Conservation (phyloP, 2,113 vertebrate genomes). For the Syngnathoides biaculeatus region DNA sequence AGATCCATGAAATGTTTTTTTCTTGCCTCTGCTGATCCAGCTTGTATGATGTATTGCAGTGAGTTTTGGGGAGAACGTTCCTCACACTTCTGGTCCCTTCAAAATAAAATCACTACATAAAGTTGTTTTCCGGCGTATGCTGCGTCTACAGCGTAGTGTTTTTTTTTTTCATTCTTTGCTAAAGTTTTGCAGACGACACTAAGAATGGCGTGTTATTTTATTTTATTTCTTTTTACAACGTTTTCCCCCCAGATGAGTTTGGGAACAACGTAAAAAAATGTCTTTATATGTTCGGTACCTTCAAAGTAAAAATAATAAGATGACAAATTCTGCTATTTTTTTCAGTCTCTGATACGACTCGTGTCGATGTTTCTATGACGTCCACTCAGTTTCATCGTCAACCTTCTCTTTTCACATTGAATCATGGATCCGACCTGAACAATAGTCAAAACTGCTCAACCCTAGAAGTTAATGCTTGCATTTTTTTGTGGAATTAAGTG, state of each 20-base stretch:
- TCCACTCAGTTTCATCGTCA: not conserved
- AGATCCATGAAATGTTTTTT: not conserved
- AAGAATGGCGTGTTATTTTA: not conserved
- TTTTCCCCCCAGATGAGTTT: not conserved
- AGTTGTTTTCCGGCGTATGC: not conserved
- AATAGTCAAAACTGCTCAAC: not conserved
- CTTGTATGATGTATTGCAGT: too few species aligned
- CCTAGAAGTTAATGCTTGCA: too few species aligned
- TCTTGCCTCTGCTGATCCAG: too few species aligned
- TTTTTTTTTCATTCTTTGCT: not conserved
- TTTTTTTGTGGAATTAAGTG: too few species aligned
- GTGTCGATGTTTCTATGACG: not conserved
- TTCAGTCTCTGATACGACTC: not conserved
- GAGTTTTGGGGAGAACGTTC: not conserved
- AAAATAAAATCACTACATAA: slow-evolving; percentile 10
- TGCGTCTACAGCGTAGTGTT: not conserved
- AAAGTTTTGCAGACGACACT: not conserved
- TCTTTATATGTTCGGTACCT: not conserved
- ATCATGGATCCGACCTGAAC: not conserved
- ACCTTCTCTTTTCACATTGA: not conserved
- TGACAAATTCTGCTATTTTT: not conserved
- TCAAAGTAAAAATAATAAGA: not conserved
- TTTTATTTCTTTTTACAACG: too few species aligned
- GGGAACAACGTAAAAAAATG: not conserved
- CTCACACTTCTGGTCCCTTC: not conserved